These are phyloP conservation scores for Drosophila takahashii DNA, from an alignment of 1,140 invertebrate species.

Conservation along the genomic window DNA sequence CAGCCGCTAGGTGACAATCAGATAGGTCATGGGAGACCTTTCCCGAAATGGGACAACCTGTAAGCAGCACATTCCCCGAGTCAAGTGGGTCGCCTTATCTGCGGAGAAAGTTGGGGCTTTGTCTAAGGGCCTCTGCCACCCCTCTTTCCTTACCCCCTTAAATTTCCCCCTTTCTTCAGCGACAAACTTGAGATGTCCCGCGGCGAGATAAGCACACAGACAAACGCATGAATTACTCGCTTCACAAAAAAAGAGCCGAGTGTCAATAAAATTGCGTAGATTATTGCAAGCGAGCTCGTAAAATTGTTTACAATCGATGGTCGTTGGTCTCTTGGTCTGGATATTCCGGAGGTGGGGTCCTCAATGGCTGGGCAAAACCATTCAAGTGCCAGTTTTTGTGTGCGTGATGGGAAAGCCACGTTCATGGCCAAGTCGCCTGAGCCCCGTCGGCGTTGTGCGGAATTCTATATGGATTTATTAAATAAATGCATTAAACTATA, in stretches of 20 bases:
- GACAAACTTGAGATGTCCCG: constrained; percentile 50
- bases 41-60: constrained; percentile 57
- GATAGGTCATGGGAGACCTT: constrained; percentile 53
- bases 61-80: constrained; percentile 61
- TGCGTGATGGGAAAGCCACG: constrained; percentile 54
- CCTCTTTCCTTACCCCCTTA: no score
- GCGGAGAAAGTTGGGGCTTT: constrained; percentile 38
- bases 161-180: constrained; percentile 6
- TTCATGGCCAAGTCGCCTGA: constrained; percentile 7
- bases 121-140: constrained; percentile 13
- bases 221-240: constrained; percentile 63
- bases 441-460: constrained; percentile 52
- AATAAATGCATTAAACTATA: constrained; percentile 79
- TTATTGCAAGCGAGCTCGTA: constrained; percentile 79
- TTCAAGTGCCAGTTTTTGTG: constrained; percentile 74
- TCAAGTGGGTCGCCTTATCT: constrained; percentile 52
- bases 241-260: constrained; percentile 72
- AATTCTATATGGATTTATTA: constrained; percentile 77
- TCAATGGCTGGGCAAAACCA: constrained; percentile 46
- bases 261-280: constrained; percentile 83
- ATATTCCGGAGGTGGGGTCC: constrained; percentile 4
- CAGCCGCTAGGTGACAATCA: constrained; percentile 80
- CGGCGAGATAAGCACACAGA: constrained; percentile 61
- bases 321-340: constrained; percentile 1
- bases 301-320: constrained; percentile 75